phyloP scores from a whole-genome alignment of 2,797 vertebrate genomes.

The Pipistrellus nathusii region DNA sequence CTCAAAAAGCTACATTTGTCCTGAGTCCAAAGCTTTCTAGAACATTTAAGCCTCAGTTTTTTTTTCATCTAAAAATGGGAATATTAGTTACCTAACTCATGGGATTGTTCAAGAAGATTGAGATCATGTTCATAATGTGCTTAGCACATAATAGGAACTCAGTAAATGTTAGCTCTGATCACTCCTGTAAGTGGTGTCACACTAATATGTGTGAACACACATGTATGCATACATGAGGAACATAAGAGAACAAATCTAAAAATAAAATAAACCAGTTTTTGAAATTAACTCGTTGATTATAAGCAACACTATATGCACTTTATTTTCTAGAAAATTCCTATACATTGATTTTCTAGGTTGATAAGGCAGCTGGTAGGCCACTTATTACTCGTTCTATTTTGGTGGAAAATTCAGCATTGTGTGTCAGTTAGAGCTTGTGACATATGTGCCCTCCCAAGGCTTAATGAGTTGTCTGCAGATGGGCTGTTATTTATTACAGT shows the following conservation, averaged over 20 bases:
- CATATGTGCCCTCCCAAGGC: conserved; percentile 90
- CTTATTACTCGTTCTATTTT: conserved; percentile 84
- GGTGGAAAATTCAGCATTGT: conserved; percentile 85
- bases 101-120: background rate
- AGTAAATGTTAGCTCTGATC: conserved; percentile 25
- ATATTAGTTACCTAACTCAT: conserved; percentile 9
- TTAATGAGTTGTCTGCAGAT: conserved; percentile 93
- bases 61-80: conserved; percentile 23
- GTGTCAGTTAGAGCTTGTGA: conserved; percentile 93
- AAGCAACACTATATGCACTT: background rate
- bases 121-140: conserved; percentile 12
- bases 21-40: conserved; percentile 27
- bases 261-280: conserved; percentile 38
- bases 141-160: conserved; percentile 11
- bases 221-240: background rate
- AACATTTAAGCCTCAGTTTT: conserved; percentile 20
- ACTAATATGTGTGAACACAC: background rate
- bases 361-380: conserved; percentile 78
- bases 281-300: background rate
- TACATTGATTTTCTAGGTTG: conserved; percentile 57
- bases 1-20: background rate
- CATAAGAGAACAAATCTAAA: background rate
- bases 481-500: conserved; percentile 95
- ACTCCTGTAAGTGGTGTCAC: conserved; percentile 35
- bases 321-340: conserved; percentile 76